A percentile compares a stretch with the other conserved stretches of the same genome.
Conservation (phyloP, 2,797 vertebrate genomes). For the Rhinichthys osculus region DNA sequence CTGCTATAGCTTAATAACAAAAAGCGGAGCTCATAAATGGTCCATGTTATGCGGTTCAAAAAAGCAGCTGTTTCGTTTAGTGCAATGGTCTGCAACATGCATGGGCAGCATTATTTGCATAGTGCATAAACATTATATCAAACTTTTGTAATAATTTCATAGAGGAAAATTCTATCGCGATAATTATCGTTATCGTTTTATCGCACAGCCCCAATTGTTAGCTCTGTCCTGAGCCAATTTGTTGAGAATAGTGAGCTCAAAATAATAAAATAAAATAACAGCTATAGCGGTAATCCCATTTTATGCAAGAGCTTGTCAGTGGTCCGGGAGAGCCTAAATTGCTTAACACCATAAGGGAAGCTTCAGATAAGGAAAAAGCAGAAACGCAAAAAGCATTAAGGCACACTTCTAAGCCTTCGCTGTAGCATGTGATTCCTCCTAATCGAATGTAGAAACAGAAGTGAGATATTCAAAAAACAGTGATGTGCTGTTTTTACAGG, state of each 20-base stretch:
- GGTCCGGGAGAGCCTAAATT: neutral
- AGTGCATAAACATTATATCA: neutral
- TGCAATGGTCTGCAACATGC: neutral
- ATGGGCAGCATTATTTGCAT: neutral
- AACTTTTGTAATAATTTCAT: neutral
- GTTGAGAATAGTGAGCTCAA: neutral
- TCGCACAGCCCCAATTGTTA: neutral
- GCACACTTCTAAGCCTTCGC: conserved; percentile 42
- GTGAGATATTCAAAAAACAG: conserved; percentile 51
- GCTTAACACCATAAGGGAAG: conserved; percentile 30
- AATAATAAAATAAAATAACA: neutral
- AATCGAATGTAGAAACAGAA: conserved; percentile 54
- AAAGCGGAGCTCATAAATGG: neutral
- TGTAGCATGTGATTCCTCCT: conserved; percentile 53
- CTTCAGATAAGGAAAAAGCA: conserved; percentile 26
- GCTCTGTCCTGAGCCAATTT: neutral
- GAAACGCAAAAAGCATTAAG: conserved; percentile 46
- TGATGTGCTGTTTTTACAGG: conserved; percentile 13
- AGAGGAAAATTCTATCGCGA: neutral
- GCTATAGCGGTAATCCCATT: neutral
- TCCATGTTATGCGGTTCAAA: neutral
- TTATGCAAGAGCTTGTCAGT: neutral
- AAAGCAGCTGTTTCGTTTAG: neutral
- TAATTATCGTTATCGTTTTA: neutral
- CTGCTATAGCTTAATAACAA: neutral